Base-by-base conservation (phyloP, 1,140 invertebrate genomes). In the Druon quercuslanigerum region DNA sequence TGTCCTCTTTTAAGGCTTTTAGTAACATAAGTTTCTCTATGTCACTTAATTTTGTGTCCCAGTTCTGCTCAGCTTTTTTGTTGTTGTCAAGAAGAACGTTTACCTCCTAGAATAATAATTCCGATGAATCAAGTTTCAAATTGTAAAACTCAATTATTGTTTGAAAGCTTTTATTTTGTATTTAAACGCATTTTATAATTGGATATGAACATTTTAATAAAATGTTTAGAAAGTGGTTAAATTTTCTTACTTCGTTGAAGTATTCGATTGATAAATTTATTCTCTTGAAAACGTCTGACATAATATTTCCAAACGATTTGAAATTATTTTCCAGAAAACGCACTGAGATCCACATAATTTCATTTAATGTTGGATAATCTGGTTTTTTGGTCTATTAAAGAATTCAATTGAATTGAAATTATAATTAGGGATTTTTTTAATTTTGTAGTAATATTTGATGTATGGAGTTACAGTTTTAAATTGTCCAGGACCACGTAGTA, bases 1-100 rank as follows among this genome's bases (percentile, higher is more conserved):
- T 96, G 85, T 98, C 96, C 86, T 96, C 96, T 79, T 95, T 94
- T 17, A 98, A 88, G 72, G 94, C 93, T 85, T 96, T 95, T 0
- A 98, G 87, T 16, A 98, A 86, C 91, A 98, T 94, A 57, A 98
- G 90, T 86, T 96, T 97, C 84, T 97, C 95, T 88, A 98, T 97
- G 56, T 93, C 88, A 11, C 88, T 91, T 8, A 98, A 86, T 16
- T 85, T 88, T 1, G 87, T 88, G 83, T 96, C 90, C 94, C 95
- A 95, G 57, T 94, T 87, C 2, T 89, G 74, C 1, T 87, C 88
- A 20, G 92, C 88, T 46, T 83, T 83, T 33, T 79, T 81, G 16
- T 84, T 88, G 51, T 94, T 89, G 1, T 82, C 85, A 50, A 88
- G 89, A 52, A 93, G 84, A 16, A 94, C 75, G 79, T 93, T 93